These are phyloP conservation scores for Odontesthes bonariensis DNA, from an alignment of 2,113 vertebrate species.

Conservation along the genomic window DNA sequence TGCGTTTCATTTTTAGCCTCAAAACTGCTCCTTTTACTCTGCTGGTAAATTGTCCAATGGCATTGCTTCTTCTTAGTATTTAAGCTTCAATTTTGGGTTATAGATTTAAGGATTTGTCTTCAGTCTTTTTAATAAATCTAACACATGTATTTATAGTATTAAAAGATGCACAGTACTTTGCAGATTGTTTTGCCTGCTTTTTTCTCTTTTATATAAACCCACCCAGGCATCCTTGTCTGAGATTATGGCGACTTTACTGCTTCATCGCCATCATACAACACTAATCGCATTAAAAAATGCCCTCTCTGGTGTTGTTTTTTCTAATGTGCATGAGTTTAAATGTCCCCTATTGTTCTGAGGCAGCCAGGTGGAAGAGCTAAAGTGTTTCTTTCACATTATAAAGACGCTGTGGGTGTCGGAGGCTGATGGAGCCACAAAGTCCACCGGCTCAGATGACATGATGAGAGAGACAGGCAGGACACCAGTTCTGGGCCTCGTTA, in stretches of 20 bases:
- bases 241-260: constrained; percentile 46
- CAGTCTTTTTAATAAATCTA: constrained; percentile 8
- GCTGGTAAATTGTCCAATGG: neutral
- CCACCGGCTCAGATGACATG: constrained; percentile 58
- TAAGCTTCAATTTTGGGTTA: constrained; percentile 9
- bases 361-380: constrained; percentile 58
- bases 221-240: constrained; percentile 21
- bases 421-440: constrained; percentile 45
- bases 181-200: constrained; percentile 44
- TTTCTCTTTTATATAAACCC: constrained; percentile 39
- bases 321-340: constrained; percentile 32
- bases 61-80: constrained; percentile 7
- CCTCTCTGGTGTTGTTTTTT: constrained; percentile 47
- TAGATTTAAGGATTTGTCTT: constrained; percentile 33
- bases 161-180: constrained; percentile 29
- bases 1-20: neutral
- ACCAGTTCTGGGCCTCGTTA: constrained; percentile 71
- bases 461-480: constrained; percentile 71
- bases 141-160: constrained; percentile 27
- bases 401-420: constrained; percentile 47
- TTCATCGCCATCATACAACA: constrained; percentile 23
- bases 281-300: constrained; percentile 53
- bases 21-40: neutral
- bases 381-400: constrained; percentile 43
- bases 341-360: constrained; percentile 56